These are phyloP conservation scores for Macaca nemestrina DNA, from an alignment of 2,113 vertebrate genomes.

Conservation along the genomic window DNA sequence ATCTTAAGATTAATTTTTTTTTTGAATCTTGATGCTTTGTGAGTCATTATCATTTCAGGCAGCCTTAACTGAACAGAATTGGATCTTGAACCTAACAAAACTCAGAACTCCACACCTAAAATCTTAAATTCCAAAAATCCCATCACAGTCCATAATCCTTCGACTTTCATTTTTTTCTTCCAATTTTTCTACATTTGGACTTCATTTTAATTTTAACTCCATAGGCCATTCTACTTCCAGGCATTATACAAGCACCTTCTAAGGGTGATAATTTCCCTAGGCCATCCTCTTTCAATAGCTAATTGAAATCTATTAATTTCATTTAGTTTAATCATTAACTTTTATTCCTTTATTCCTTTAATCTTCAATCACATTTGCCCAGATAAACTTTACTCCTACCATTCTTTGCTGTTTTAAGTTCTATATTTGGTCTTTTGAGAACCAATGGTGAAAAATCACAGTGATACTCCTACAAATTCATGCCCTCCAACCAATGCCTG, in stretches of 20 bases:
- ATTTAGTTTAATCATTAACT: slow-evolving; percentile 9
- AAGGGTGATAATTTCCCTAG: background rate
- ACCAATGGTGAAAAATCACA: background rate
- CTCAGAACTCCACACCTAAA: background rate
- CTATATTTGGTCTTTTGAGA: background rate
- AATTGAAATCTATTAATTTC: background rate
- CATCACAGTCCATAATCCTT: background rate
- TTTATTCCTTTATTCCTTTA: slow-evolving; percentile 2
- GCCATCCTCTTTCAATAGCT: background rate
- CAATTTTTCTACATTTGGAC: background rate
- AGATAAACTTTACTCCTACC: background rate
- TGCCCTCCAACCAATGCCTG: background rate
- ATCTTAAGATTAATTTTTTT: slow-evolving; percentile 51
- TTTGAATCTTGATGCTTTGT: background rate
- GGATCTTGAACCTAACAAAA: background rate
- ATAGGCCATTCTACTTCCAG: background rate
- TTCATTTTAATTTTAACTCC: background rate
- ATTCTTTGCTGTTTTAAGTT: background rate
- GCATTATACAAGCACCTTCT: background rate
- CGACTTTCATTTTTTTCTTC: background rate
- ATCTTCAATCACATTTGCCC: background rate
- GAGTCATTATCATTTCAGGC: background rate
- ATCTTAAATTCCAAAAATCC: background rate
- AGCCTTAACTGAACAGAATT: background rate
- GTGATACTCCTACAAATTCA: background rate